These are phyloP conservation scores for Sceloporus undulatus DNA, from an alignment of 2,113 vertebrate species.

Conservation along the genomic window DNA sequence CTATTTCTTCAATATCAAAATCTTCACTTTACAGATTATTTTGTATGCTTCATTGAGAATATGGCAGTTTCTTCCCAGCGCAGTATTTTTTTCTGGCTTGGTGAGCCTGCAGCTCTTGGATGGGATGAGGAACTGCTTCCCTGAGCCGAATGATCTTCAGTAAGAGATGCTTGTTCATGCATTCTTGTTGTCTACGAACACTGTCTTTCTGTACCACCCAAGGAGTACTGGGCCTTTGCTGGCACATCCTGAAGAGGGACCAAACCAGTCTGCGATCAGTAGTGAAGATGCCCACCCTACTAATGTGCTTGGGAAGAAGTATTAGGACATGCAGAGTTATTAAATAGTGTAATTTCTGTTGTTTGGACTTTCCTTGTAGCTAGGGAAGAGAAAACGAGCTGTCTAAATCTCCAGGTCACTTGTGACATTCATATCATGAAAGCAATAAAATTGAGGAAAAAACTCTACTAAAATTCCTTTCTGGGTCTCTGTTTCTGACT, in stretches of 20 bases:
- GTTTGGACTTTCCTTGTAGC: slow-evolving; percentile 63
- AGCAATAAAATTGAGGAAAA: slow-evolving; percentile 76
- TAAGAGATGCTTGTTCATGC: not conserved
- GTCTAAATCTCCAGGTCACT: slow-evolving; percentile 59
- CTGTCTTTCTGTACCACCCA: slow-evolving; percentile 7
- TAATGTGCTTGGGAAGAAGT: slow-evolving; percentile 55
- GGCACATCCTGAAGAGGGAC: not conserved
- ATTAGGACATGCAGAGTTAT: slow-evolving; percentile 63
- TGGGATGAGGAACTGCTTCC: not conserved
- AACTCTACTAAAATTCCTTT: not conserved
- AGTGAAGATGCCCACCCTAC: fast-evolving
- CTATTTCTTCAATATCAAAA: not conserved
- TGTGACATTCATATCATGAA: slow-evolving; percentile 76
- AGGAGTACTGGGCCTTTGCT: not conserved
- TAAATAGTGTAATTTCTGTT: slow-evolving; percentile 61
- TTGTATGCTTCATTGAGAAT: slow-evolving; percentile 6
- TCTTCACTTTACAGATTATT: not conserved
- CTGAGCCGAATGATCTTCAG: not conserved
- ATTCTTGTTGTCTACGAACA: not conserved
- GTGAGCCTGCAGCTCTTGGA: not conserved
- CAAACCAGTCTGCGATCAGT: not conserved
- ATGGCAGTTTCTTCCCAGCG: not conserved
- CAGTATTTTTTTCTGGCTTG: not conserved
- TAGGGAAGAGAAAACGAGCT: slow-evolving; percentile 60
- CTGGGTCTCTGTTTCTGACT: slow-evolving; percentile 44